Percentiles rank a stretch among this genome's conserved stretches.
Conservation (phyloP, 2,113 vertebrate species). For the Sterrhoptilus dennistouni region DNA sequence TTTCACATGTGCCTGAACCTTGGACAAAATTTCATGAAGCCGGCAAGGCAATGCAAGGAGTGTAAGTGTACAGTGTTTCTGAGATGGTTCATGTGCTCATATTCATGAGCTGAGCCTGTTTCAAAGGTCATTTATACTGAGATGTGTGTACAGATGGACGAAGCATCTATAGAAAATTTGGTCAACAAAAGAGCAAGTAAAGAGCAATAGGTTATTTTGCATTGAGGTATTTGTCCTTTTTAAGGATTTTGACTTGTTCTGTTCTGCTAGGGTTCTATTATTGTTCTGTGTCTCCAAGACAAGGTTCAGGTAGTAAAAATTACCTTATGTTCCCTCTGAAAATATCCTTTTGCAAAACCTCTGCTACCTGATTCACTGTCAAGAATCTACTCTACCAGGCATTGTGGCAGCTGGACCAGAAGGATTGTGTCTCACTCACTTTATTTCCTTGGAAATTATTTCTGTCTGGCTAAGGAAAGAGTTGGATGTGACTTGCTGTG, state of each 20-base stretch:
- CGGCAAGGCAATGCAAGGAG: not conserved
- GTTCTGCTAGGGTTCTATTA: not conserved
- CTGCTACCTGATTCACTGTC: not conserved
- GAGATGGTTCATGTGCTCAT: not conserved
- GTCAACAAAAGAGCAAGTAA: not conserved
- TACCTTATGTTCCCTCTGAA: not conserved
- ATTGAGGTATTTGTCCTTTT: not conserved
- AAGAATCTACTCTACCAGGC: not conserved
- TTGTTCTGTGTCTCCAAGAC: not conserved
- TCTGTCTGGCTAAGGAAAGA: not conserved
- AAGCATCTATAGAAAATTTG: slow-evolving; percentile 7
- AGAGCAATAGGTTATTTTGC: not conserved
- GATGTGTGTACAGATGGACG: not conserved
- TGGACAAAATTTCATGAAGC: not conserved
- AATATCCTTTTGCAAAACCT: not conserved
- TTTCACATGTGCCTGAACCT: not conserved
- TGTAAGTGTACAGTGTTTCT: not conserved
- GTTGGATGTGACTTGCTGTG: not conserved
- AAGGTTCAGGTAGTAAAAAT: not conserved
- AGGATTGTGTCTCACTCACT: not conserved
- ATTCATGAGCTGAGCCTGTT: not conserved
- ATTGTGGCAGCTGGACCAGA: not conserved
- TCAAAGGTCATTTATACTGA: not conserved
- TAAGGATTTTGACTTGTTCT: not conserved
- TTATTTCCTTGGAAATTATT: not conserved